These are phyloP conservation scores for Platypus cylindrus DNA, from an alignment of 2,888 invertebrate species.

Conservation along the genomic window DNA sequence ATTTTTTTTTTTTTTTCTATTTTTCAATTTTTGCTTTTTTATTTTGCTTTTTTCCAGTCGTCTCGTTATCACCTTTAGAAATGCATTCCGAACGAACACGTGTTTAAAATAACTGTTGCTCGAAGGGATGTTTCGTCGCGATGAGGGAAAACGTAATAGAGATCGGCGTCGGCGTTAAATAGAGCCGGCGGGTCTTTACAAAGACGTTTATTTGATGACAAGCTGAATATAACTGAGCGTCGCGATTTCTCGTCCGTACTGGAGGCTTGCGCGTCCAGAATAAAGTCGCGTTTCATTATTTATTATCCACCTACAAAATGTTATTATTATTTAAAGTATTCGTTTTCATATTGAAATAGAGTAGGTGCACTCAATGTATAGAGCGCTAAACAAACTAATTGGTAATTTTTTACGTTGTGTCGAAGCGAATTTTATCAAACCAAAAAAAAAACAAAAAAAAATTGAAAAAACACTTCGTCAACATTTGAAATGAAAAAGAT, in stretches of 20 bases:
- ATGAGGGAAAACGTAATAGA: slow-evolving; percentile 5
- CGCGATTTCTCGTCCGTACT: slow-evolving; percentile 17
- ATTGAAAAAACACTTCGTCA: too few relatives aligned
- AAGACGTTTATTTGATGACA: slow-evolving; percentile 25
- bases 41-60: too few relatives aligned
- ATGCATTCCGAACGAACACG: slow-evolving; percentile 11
- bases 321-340: slow-evolving; percentile 17
- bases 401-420: too few relatives aligned
- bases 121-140: slow-evolving; percentile 9
- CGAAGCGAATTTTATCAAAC: too few relatives aligned
- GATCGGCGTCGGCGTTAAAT: slow-evolving; percentile 23
- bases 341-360: slow-evolving; percentile 10
- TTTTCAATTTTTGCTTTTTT: too few relatives aligned
- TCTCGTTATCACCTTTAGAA: slow-evolving; percentile 2
- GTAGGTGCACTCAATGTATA: too few relatives aligned
- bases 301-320: slow-evolving; percentile 15
- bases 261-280: slow-evolving; percentile 22
- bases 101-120: slow-evolving; percentile 16
- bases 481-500: too few relatives aligned
- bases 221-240: slow-evolving; percentile 29
- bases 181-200: slow-evolving; percentile 17
- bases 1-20: too few relatives aligned
- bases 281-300: slow-evolving; percentile 14
- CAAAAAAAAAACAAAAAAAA: too few relatives aligned
- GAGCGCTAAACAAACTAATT: too few relatives aligned